Evolutionary conservation across 2,888 invertebrate genomes (phyloP).

Genomic region (Pyrgus malvae): DNA sequence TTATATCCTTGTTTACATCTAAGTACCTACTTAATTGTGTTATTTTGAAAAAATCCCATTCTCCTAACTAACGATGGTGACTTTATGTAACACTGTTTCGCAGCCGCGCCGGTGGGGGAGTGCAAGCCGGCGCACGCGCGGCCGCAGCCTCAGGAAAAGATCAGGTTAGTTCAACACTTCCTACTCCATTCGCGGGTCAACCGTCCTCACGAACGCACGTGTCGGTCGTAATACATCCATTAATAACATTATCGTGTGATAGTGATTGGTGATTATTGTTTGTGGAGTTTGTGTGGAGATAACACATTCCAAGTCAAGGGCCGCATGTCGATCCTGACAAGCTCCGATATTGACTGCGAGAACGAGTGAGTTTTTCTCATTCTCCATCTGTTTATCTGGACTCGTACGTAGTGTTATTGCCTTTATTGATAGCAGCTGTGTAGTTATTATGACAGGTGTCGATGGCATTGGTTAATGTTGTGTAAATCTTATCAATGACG

Average conservation of each 20-base stretch:
- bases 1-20: no score
- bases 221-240: background rate
- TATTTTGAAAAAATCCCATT: slow-evolving; percentile 26
- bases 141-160: slow-evolving; percentile 72
- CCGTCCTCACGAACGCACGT: slow-evolving; percentile 52
- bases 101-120: slow-evolving; percentile 69
- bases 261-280: background rate
- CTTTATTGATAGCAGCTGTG: slow-evolving; percentile 7
- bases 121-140: slow-evolving; percentile 56
- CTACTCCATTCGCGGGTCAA: slow-evolving; percentile 61
- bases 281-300: background rate
- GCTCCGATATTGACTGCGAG: slow-evolving; percentile 7
- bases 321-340: slow-evolving; percentile 37
- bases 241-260: background rate
- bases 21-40: no score
- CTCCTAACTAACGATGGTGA: slow-evolving; percentile 45
- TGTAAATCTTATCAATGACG: background rate
- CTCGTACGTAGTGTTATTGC: background rate
- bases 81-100: slow-evolving; percentile 67
- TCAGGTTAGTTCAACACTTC: slow-evolving; percentile 52
- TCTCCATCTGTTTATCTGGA: background rate
- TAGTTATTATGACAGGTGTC: slow-evolving; percentile 1
- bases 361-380: slow-evolving; percentile 4
- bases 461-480: slow-evolving; percentile 2
- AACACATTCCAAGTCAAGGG: slow-evolving; percentile 3